Evolutionary conservation across 2,888 invertebrate species (phyloP).

Genomic region (Morpho deidamia): DNA sequence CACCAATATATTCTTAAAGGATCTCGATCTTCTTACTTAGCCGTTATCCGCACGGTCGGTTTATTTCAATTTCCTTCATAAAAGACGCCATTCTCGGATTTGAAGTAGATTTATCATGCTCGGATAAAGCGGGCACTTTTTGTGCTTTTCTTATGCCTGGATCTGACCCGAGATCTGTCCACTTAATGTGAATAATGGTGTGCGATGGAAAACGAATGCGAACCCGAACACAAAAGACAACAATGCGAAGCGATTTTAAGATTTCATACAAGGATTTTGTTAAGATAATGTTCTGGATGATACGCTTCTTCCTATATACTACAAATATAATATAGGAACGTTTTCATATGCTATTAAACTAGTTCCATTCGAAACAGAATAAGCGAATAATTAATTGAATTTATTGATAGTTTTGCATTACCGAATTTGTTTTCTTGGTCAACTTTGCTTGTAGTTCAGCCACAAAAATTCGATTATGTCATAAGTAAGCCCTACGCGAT

Average conservation of each 20-base stretch:
- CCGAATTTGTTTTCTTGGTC: too few relatives aligned
- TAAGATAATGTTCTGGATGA: slow-evolving; percentile 50
- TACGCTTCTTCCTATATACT: too few relatives aligned
- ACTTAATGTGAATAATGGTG: slow-evolving; percentile 79
- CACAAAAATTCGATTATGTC: too few relatives aligned
- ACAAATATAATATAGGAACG: too few relatives aligned
- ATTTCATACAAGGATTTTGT: slow-evolving; percentile 71
- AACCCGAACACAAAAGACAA: slow-evolving; percentile 73
- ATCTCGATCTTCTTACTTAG: slow-evolving; percentile 76
- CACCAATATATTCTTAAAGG: slow-evolving; percentile 74
- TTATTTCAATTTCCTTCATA: slow-evolving; percentile 79
- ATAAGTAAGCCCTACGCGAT: too few relatives aligned
- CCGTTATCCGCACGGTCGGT: slow-evolving; percentile 78
- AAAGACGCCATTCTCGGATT: slow-evolving; percentile 79
- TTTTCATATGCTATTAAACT: too few relatives aligned
- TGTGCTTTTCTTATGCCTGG: slow-evolving; percentile 78
- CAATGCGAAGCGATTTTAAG: slow-evolving; percentile 73
- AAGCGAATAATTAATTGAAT: too few relatives aligned
- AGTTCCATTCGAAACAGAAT: too few relatives aligned
- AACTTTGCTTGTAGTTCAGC: too few relatives aligned
- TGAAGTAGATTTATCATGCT: slow-evolving; percentile 79
- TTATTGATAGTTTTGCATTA: too few relatives aligned
- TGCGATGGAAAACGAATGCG: slow-evolving; percentile 78
- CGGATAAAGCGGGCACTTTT: slow-evolving; percentile 79
- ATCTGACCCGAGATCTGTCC: slow-evolving; percentile 79